These are phyloP conservation scores for Habrosyne pyritoides DNA, from an alignment of 2,888 invertebrate genomes.

Conservation along the genomic window DNA sequence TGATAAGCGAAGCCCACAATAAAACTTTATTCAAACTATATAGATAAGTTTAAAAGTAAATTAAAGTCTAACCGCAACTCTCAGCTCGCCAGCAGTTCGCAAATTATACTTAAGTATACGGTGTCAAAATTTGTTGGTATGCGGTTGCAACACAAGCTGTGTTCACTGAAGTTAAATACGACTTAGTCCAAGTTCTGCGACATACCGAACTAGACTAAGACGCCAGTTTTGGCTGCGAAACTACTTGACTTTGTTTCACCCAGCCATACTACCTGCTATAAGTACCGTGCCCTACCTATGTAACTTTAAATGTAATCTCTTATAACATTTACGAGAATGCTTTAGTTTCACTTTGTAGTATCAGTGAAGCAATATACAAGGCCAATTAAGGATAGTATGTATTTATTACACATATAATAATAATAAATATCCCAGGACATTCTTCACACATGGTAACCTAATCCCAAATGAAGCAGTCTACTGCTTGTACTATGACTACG, in stretches of 20 bases:
- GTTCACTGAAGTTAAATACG: slow-evolving; percentile 76
- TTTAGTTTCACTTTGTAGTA: background rate
- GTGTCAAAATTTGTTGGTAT: slow-evolving; percentile 78
- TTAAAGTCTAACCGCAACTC: slow-evolving; percentile 43
- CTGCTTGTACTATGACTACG: no score
- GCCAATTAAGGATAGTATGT: slow-evolving; percentile 6
- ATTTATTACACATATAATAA: no score
- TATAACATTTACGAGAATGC: background rate
- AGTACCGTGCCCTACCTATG: background rate
- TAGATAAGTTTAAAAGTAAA: slow-evolving; percentile 52
- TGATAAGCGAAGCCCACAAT: slow-evolving; percentile 43
- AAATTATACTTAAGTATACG: slow-evolving; percentile 56
- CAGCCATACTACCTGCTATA: slow-evolving; percentile 7
- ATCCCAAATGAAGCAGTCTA: no score
- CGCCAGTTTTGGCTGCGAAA: slow-evolving; percentile 62
- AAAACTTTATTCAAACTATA: slow-evolving; percentile 42
- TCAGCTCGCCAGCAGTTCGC: slow-evolving; percentile 30
- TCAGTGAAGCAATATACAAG: slow-evolving; percentile 5
- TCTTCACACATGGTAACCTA: no score
- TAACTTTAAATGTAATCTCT: slow-evolving; percentile 4
- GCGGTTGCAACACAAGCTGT: slow-evolving; percentile 75
- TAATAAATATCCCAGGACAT: no score
- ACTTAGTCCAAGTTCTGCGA: slow-evolving; percentile 73
- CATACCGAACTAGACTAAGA: slow-evolving; percentile 71
- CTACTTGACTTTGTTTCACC: slow-evolving; percentile 54